Evolutionary conservation across 1,140 invertebrate genomes (phyloP).

Genomic region (Monochamus saltuarius): DNA sequence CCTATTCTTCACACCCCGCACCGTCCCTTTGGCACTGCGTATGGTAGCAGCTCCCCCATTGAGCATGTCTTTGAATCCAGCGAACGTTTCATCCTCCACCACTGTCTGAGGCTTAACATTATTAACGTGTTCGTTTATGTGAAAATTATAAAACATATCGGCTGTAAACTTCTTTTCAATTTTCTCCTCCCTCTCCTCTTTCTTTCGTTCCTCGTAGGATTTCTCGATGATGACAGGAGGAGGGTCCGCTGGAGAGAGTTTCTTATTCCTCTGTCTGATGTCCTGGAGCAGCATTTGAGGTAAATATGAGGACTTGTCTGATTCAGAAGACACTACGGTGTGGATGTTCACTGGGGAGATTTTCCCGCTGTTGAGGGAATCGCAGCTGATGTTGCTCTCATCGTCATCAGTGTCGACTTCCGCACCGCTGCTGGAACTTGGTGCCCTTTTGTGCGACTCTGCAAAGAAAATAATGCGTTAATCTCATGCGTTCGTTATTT

Average conservation of each 20-base stretch:
- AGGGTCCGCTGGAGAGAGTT: constrained; percentile 24
- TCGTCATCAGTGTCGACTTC: constrained; percentile 67
- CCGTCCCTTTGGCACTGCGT: constrained; percentile 85
- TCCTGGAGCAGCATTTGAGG: constrained; percentile 62
- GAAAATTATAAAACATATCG: constrained; percentile 79
- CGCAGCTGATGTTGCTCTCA: constrained; percentile 70
- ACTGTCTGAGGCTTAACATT: constrained; percentile 54
- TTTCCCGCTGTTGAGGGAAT: constrained; percentile 69
- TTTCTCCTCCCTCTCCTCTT: constrained; percentile 55
- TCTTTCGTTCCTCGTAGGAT: constrained; percentile 66
- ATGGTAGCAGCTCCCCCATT: constrained; percentile 71
- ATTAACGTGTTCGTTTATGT: constrained; percentile 73
- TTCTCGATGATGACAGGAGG: constrained; percentile 60
- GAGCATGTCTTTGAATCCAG: constrained; percentile 76
- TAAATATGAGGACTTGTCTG: constrained; percentile 50
- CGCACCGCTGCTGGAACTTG: constrained; percentile 53
- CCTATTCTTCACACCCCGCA: constrained; percentile 89
- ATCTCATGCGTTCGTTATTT: no score
- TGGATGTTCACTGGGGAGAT: constrained; percentile 35
- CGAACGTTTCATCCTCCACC: constrained; percentile 70
- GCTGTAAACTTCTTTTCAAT: constrained; percentile 58
- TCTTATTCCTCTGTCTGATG: constrained; percentile 56
- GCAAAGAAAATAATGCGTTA: neutral
- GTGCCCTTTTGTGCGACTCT: constrained; percentile 30
- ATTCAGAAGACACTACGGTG: neutral